Base-by-base conservation (phyloP, 2,797 vertebrate species). In the Salarias fasciatus region DNA sequence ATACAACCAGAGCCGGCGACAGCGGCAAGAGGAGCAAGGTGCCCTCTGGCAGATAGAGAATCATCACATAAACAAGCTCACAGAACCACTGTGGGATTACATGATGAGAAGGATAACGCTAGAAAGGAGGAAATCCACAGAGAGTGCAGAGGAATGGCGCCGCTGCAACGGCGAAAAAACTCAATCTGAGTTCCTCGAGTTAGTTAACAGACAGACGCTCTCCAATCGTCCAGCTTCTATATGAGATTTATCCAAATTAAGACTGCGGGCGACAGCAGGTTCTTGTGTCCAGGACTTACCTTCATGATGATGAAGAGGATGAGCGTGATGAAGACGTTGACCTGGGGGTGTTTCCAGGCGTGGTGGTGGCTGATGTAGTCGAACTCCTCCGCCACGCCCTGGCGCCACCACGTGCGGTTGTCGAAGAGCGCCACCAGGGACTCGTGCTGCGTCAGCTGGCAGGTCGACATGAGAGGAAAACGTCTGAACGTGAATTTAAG, bases 261-360 rank as follows among this genome's bases (percentile, higher is more conserved):
- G 24, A 24, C 24, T 18, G 3, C 24, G 18, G 18, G 18, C 18
- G 18, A 24, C 18, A 24, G 18, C n/a, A n/a, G 18, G 24, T 24
- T 24, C 18, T 24, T 24, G 18, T 10, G 5, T 15, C 6, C 0
- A 24, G 15, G 9, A 11, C 59, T 30, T 80, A 93, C 98, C 95
- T 99, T 99, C 98, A 99, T 99, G 77, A 99, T 59, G 72, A 98
- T 98, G 90, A 99, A 99, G 85, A 98, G 88, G 46, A 99, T 85
- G 4, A 99, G 93, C 1, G 96, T 99, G 91, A 99, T 80, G 11
- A 99, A 99, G 88, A 99, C 88, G 0, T 95, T 99, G 90, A 97
- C 93, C 36, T 92, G 96, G 0, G 97, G 97, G 51, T 98, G 95
- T 65, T 84, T 96, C 98, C 98, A 99, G 64, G 93, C 97, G 46